Base-by-base conservation (phyloP, 2,888 invertebrate genomes). In the Mylabris sibirica region DNA sequence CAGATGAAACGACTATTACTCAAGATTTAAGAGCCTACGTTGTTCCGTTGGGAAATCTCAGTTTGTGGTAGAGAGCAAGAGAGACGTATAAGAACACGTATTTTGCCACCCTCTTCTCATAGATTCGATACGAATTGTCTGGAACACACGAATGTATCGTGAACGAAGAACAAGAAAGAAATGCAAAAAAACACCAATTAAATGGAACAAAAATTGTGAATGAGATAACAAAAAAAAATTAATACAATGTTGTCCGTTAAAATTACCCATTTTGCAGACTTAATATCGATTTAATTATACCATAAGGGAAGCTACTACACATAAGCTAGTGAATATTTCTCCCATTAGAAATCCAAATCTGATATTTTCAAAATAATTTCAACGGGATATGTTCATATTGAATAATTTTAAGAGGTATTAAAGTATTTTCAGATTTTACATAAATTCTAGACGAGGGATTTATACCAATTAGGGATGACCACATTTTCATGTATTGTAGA, bases 391-490 rank as follows among this genome's bases (percentile, higher is more conserved):
- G n/a, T n/a, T n/a, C 20, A 3, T 26, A 26, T 26, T 26, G 26
- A 41, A 14, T 14, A 68, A 70, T 65, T 68, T 66, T 66, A 20
- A 49, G 20, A 20, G 20, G 49, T 20, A 49, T 20, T 11, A 49
- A n/a, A 20, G 2, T 9, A 20, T 20, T 20, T 11, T 1, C 20
- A 20, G 49, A 20, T 49, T 49, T 49, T 20, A 49, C 20, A 49
- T 68, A 70, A 66, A 68, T 59, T 22, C 24, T 24, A n/a, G 59
- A 65, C 30, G 63, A 63, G 67, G 71, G 74, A 76, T 76, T 76
- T 74, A 76, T 76, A 67, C 73, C 74, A 70, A 74, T 73, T 76
- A 74, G 74, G 72, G 74, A 76, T 74, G 76, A 72, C 76, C 76
- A 72, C 76, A 75, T 68, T 59, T 68, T 66, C 67, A 66, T 71